Percentiles rank a stretch among this genome's conserved stretches.
Evolutionary conservation across 2,113 vertebrate species (phyloP).

Genomic region (Hippopotamus amphibius): DNA sequence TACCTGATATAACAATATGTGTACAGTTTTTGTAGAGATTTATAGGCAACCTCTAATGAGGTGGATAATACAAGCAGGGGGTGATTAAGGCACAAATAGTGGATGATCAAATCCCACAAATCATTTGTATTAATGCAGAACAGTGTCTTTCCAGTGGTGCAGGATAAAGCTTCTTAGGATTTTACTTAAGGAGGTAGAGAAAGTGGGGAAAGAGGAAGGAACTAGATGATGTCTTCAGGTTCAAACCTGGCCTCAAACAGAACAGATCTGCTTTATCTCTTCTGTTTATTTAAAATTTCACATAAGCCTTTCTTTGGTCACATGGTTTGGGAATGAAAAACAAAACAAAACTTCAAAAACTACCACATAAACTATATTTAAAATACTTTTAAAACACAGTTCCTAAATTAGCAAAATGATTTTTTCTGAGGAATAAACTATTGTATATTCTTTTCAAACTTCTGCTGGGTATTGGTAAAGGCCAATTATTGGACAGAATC

Average conservation of each 20-base stretch:
- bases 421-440: not conserved
- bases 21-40: not conserved
- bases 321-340: not conserved
- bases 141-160: not conserved
- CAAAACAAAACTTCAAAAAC: not conserved
- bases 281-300: not conserved
- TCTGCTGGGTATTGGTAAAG: not conserved
- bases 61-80: not conserved
- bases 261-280: not conserved
- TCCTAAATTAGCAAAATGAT: slow-evolving; percentile 21
- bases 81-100: not conserved
- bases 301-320: not conserved
- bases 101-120: not conserved
- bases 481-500: not conserved
- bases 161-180: not conserved
- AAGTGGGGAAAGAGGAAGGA: not conserved
- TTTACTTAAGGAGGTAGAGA: not conserved
- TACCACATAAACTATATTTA: not conserved
- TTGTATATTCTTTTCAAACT: not conserved
- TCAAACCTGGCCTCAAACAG: not conserved
- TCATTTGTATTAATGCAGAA: not conserved
- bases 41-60: not conserved
- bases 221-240: not conserved
- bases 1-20: not conserved
- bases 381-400: slow-evolving; percentile 28